Evolutionary conservation across 2,113 vertebrate species (phyloP).

Genomic region (Okapia johnstoni): DNA sequence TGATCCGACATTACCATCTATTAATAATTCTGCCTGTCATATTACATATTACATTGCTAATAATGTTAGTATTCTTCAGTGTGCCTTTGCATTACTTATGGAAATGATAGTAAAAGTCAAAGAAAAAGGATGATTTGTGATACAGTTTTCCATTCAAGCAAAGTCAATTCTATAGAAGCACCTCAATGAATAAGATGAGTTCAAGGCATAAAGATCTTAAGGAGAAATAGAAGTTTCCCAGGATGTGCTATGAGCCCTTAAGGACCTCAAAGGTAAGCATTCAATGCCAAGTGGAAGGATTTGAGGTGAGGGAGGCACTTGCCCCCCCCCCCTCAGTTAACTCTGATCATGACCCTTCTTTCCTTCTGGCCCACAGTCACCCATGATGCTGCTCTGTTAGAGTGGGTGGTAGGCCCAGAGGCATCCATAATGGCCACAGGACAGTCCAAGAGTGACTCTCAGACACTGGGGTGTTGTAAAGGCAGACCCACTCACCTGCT

Average conservation of each 20-base stretch:
- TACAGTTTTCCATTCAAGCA: background rate
- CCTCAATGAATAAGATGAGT: background rate
- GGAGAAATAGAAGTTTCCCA: background rate
- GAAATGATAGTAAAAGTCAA: background rate
- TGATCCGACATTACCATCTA: background rate
- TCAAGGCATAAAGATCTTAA: background rate
- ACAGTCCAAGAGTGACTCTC: background rate
- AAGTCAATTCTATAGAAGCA: background rate
- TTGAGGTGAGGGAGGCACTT: background rate
- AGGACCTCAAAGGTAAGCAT: background rate
- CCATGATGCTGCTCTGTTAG: background rate
- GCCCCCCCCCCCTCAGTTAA: background rate
- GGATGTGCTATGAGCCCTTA: background rate
- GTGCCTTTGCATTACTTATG: background rate
- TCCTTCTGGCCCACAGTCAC: background rate
- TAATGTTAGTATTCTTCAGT: background rate
- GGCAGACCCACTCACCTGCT: background rate
- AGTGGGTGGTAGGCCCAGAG: background rate
- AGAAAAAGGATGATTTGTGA: background rate
- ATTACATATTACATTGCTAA: background rate
- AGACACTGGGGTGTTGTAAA: background rate
- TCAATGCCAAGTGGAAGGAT: background rate
- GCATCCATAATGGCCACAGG: fast-evolving
- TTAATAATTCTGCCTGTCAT: background rate
- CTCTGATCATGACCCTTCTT: background rate